phyloP scores from a whole-genome alignment of 2,888 invertebrate genomes.

The Anorthoa munda region DNA sequence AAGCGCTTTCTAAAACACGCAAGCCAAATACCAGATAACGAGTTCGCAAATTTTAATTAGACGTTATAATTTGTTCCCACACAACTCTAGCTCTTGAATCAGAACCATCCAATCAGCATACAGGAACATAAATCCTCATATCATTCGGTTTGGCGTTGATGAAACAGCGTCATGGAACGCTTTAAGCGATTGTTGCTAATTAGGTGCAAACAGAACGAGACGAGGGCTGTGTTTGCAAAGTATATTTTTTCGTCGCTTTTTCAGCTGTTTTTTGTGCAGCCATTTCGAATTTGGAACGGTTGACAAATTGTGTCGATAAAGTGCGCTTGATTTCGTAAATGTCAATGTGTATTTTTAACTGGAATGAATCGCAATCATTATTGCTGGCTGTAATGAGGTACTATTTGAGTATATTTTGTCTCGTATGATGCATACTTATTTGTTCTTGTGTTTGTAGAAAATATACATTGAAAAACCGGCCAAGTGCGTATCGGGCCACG shows the following conservation, averaged over 20 bases:
- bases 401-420: not conserved
- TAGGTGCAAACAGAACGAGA: slow-evolving; percentile 64
- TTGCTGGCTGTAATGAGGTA: not conserved
- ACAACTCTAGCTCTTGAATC: slow-evolving; percentile 29
- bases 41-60: slow-evolving; percentile 46
- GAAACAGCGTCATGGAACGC: slow-evolving; percentile 64
- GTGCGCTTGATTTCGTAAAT: slow-evolving; percentile 12
- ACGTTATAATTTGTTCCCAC: slow-evolving; percentile 44
- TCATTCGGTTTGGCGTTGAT: slow-evolving; percentile 57
- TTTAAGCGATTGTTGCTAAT: slow-evolving; percentile 68
- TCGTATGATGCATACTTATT: no score
- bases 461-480: no score
- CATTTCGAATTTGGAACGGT: slow-evolving; percentile 13
- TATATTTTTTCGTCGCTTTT: slow-evolving; percentile 13
- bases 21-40: slow-evolving; percentile 32
- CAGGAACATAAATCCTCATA: slow-evolving; percentile 58
- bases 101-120: slow-evolving; percentile 59
- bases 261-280: slow-evolving; percentile 13
- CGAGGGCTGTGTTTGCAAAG: slow-evolving; percentile 30
- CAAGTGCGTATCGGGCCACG: no score
- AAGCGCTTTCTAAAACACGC: slow-evolving; percentile 1
- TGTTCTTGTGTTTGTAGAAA: no score
- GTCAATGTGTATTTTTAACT: not conserved
- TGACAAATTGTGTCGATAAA: slow-evolving; percentile 11
- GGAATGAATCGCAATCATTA: no score